Evolutionary conservation across 2,113 vertebrate genomes (phyloP), one percentile per base, ranked within the genome.

Genomic region (Xiphophorus hellerii): DNA sequence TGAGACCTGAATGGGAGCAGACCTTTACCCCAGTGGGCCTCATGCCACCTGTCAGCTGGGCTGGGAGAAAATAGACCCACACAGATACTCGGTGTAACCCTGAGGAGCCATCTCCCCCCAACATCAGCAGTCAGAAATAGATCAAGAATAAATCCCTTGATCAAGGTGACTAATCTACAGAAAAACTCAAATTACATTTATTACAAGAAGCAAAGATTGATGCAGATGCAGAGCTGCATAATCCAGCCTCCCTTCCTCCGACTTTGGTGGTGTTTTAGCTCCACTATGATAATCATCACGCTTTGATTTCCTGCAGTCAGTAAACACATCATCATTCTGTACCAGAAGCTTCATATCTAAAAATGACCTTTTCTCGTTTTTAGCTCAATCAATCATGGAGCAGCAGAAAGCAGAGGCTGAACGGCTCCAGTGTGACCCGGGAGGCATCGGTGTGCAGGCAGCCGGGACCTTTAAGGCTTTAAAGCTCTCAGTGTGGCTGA

Each of bases 321-420:
- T 30, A 68, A 64, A 29, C 61, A 62, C 61, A 54, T 66, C 39
- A 33, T n/a, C 54, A 74, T 44, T 58, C 63, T 44, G 17, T 8
- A 67, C 67, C 62, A 81, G 81, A 84, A 85, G 84, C 74, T 66
- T 88, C 39, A 77, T 54, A 83, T 80, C 63, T 75, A 61, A 66
- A 37, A 12, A 8, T 76, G 81, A 87, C 89, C 86, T 92, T 88
- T 89, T 62, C 77, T 69, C 30, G 27, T 62, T 77, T 81, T 85
- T 28, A 83, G 73, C 73, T 66, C 76, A 88, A 89, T 88, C 86
- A 84, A 89, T 88, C 71, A 42, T 31, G 35, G 82, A 72, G 73
- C 68, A 74, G 78, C 71, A 77, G 77, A 71, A 77, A 78, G 62
- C 75, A 80, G 74, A 60, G 66, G 78, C n/a, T 75, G 71, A 71